Evolutionary conservation across 2,888 invertebrate genomes (phyloP), one percentile per base, ranked within the genome.

Genomic region (Cryptocephalus primarius): DNA sequence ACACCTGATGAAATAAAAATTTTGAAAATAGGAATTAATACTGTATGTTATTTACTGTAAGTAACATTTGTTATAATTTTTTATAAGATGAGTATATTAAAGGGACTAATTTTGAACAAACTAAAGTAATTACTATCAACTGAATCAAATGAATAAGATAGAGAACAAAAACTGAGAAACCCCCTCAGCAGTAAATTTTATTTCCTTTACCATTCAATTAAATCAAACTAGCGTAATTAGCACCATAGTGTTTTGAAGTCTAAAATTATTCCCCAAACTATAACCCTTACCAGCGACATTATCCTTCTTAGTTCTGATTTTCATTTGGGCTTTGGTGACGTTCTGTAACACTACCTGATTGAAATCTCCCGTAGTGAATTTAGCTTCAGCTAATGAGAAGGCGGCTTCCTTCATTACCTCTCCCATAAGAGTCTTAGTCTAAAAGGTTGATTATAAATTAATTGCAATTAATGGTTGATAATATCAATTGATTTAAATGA

Each of bases 331-430:
- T 69, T 95, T 96, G 45, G 91, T 94, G 10, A 99, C 97, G 66
- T 97, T 97, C 70, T 99, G 97, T 44, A 99, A 74, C 14, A 99
- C 96, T 52, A 93, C 91, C 71, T 97, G 96, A 70, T 95, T 96
- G 70, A 99, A 94, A 62, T 99, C 97, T 50, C 97, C 97, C 1
- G 96, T 88, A 12, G 63, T 53, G 72, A 99, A 99, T 72, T 99
- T 99, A 6, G 97, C 97, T 72, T 99, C 97, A 1, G 97, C 96
- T 54, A 99, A 71, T 2, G 97, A 97, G 72, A 99, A 99, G 1
- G 96, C 91, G 43, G 99, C 97, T 69, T 96, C 95, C 72, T 97
- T 97, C 97, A 99, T 97, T 42, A 99, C 93, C 66, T 97, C 96
- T 50, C 95, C 95, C 95, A 96, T 96, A 56, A 92, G 75, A 45